Evolutionary conservation across 1,140 invertebrate genomes (phyloP), one percentile per base, ranked within the genome.

Genomic region (Chelonus insularis): DNA sequence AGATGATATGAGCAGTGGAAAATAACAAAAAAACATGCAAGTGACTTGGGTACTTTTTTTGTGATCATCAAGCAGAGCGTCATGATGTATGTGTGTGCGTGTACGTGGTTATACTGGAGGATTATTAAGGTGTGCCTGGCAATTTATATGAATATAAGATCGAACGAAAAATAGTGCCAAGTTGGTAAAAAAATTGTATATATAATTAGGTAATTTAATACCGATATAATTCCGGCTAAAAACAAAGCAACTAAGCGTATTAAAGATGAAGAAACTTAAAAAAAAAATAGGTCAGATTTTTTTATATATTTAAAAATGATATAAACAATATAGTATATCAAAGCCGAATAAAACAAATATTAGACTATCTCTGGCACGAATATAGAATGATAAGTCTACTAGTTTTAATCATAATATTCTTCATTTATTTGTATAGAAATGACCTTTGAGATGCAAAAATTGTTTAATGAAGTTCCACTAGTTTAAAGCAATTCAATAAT

Each of bases 151-250:
- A 11, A 12, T 6, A 36, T 20, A 37, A 37, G 21, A 59, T 48
- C 61, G 43, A 58, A 57, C 18, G 55, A 60, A 56, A 56, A 57
- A 25, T 60, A 64, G 63, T 64, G 63, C 63, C 63, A 64, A 64
- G 58, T 54, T 47, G 47, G 55, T 63, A 47, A 34, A 48, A 50
- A 50, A 72, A 75, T 57, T 78, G 76, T 79, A 78, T 72, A 79
- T 79, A 78, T 77, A 77, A 79, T 77, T 78, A 79, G 77, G 73
- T 79, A 78, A 75, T 76, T 75, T 70, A 79, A 79, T 79, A 79
- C 73, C 70, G 72, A 74, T 78, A 77, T 78, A 71, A 75, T 76
- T 73, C 73, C 66, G 68, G 72, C 67, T 78, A 72, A 71, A 43
- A 20, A 11, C 14, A 11, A 1, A 18, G 5, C 14, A 56, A 57